phyloP scores from a whole-genome alignment of 2,888 invertebrate genomes.

The Thymelicus sylvestris region DNA sequence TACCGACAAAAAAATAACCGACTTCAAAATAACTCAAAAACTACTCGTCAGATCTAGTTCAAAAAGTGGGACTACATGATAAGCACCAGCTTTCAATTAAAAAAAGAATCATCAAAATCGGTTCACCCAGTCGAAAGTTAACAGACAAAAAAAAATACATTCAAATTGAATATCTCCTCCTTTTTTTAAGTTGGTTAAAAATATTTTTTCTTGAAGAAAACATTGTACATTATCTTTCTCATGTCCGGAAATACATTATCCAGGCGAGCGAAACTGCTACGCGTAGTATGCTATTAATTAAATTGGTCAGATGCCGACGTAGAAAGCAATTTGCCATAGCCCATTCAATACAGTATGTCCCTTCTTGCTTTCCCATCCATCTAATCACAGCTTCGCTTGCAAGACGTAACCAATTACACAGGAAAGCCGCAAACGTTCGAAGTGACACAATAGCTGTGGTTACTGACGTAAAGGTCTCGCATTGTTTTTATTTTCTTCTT shows the following conservation, averaged over 20 bases:
- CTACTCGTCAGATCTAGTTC: no score
- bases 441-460: not conserved
- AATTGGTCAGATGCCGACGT: constrained; percentile 28
- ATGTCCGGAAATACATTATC: not conserved
- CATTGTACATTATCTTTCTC: not conserved
- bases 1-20: no score
- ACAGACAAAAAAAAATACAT: no score
- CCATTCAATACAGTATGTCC: constrained; percentile 4
- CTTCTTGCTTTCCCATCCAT: constrained; percentile 18
- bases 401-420: constrained; percentile 30
- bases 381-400: constrained; percentile 25
- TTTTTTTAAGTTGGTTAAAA: no score
- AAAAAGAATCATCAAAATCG: no score
- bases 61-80: no score
- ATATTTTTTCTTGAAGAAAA: not conserved
- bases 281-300: constrained; percentile 18
- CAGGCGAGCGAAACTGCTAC: not conserved
- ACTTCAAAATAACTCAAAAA: no score
- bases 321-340: constrained; percentile 21
- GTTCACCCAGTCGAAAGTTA: no score
- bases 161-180: no score
- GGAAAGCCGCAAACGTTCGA: not conserved
- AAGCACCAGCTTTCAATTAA: no score
- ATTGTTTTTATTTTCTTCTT: no score
- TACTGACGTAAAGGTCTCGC: not conserved